phyloP scores from a whole-genome alignment of 1,140 invertebrate genomes.

The Dinothrombium tinctorium region DNA sequence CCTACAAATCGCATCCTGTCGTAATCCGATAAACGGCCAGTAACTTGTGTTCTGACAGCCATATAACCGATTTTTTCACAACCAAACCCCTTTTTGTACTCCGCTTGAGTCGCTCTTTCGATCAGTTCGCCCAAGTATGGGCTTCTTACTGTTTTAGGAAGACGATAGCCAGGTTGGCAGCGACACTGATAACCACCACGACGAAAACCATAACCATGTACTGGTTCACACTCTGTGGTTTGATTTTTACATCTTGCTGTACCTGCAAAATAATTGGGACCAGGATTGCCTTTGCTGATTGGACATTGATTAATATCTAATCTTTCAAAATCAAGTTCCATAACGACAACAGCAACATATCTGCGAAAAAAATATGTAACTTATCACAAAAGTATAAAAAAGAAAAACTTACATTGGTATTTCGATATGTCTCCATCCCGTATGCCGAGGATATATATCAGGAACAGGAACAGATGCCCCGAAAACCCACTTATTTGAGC shows the following conservation, averaged over 20 bases:
- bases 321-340: constrained; percentile 89
- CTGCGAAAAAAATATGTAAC: constrained; percentile 24
- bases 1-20: constrained; percentile 14
- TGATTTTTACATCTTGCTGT: constrained; percentile 74
- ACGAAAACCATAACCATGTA: constrained; percentile 82
- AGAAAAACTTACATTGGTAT: constrained; percentile 53
- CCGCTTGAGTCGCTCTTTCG: constrained; percentile 66
- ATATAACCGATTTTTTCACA: constrained; percentile 72
- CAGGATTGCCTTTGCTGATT: constrained; percentile 53
- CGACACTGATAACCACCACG: constrained; percentile 86
- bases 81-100: constrained; percentile 77
- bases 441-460: constrained; percentile 84
- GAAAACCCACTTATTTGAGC: constrained; percentile 85
- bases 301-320: constrained; percentile 97
- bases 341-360: constrained; percentile 68
- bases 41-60: constrained; percentile 17
- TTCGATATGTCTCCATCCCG: constrained; percentile 77
- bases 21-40: constrained; percentile 11
- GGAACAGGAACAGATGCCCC: constrained; percentile 76
- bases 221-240: constrained; percentile 88
- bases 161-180: constrained; percentile 63
- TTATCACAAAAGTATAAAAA: constrained; percentile 2
- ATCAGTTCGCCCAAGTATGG: constrained; percentile 80
- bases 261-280: constrained; percentile 64
- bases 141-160: constrained; percentile 58